Percentiles rank a stretch among this genome's conserved stretches.
These are phyloP conservation scores for Therioaphis trifolii DNA, from an alignment of 2,888 invertebrate genomes.

Conservation along the genomic window DNA sequence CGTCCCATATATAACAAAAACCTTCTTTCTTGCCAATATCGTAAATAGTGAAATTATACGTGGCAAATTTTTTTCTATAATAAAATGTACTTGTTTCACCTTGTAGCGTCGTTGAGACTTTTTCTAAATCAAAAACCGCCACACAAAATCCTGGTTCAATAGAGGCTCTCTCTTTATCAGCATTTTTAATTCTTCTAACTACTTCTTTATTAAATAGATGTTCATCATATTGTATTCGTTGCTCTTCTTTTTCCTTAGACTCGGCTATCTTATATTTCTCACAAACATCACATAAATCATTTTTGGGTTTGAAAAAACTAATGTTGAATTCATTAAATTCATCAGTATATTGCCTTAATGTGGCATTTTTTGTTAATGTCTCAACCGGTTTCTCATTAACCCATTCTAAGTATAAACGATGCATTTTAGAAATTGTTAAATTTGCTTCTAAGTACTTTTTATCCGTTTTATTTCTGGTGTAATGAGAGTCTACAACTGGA, in stretches of 20 bases:
- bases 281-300: constrained; percentile 18
- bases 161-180: background rate
- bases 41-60: background rate
- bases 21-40: background rate
- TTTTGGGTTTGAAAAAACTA: constrained; percentile 14
- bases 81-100: too few relatives aligned
- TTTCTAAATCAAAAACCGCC: constrained; percentile 21
- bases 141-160: constrained; percentile 8
- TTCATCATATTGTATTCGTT: constrained; percentile 1
- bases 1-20: background rate
- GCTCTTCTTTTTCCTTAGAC: background rate
- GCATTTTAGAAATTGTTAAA: background rate
- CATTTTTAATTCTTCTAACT: constrained; percentile 25
- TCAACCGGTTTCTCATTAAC: background rate
- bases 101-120: constrained; percentile 1
- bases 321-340: constrained; percentile 20
- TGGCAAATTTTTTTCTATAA: background rate
- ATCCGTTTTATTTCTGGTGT: constrained; percentile 5
- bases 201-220: background rate
- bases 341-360: background rate
- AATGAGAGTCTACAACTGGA: constrained; percentile 18
- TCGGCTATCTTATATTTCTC: background rate
- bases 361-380: background rate
- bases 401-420: constrained; percentile 3
- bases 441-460: background rate